These are phyloP conservation scores for Pandion haliaetus DNA, from an alignment of 2,113 vertebrate genomes.

Conservation along the genomic window DNA sequence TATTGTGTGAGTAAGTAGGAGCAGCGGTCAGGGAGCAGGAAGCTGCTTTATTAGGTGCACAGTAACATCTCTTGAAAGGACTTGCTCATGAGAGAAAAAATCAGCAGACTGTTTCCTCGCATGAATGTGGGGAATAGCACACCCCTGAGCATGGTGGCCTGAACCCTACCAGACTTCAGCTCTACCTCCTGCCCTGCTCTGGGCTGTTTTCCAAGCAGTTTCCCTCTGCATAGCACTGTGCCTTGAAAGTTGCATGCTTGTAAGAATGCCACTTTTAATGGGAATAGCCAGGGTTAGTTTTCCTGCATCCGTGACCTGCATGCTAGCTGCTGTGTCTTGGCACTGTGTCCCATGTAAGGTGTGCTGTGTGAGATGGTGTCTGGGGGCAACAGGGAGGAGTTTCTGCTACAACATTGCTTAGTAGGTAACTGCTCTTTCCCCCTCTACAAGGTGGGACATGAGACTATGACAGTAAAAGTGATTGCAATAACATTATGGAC, in stretches of 20 bases:
- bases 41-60: neutral
- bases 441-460: neutral
- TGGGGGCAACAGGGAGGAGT: accelerated
- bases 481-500: neutral
- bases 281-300: neutral
- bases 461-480: neutral
- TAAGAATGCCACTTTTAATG: neutral
- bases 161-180: neutral
- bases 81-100: neutral
- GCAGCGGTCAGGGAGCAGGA: neutral
- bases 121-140: neutral
- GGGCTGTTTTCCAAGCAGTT: neutral
- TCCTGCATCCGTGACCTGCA: neutral
- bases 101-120: neutral
- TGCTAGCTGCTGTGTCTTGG: neutral
- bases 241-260: neutral
- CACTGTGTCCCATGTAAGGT: accelerated
- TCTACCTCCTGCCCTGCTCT: neutral
- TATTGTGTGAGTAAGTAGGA: neutral
- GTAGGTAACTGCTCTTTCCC: neutral
- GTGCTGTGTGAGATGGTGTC: neutral
- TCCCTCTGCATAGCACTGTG: neutral
- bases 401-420: neutral
- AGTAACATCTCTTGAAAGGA: neutral
- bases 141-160: neutral